phyloP scores from a whole-genome alignment of 2,888 invertebrate genomes.

The Ochlodes sylvanus region DNA sequence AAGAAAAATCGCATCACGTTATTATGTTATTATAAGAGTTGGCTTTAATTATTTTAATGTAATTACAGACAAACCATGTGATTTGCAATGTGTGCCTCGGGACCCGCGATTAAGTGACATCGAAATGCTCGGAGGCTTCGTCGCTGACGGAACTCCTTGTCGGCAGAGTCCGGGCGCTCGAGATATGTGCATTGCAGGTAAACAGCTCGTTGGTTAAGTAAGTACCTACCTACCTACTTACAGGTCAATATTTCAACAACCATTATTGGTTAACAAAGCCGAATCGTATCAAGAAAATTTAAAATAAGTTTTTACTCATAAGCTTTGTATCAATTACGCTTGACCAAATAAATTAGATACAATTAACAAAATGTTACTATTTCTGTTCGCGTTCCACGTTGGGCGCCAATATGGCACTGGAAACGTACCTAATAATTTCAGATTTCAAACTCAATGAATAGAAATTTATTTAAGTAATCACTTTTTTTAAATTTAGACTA shows the following conservation, averaged over 20 bases:
- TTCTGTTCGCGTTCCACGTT: not conserved
- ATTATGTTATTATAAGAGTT: too few species aligned
- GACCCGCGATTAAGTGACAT: constrained; percentile 85
- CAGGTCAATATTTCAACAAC: too few species aligned
- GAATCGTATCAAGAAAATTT: too few species aligned
- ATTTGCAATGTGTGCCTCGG: constrained; percentile 92
- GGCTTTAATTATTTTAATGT: constrained; percentile 5
- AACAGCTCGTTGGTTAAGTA: constrained; percentile 47
- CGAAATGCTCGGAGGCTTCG: constrained; percentile 90
- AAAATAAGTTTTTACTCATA: too few species aligned
- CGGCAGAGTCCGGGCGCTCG: constrained; percentile 88
- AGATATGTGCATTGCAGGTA: constrained; percentile 91
- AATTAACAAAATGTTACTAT: not conserved
- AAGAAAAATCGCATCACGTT: too few species aligned
- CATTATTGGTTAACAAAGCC: too few species aligned
- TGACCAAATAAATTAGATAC: not conserved
- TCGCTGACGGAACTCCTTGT: constrained; percentile 94
- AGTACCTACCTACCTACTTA: too few species aligned
- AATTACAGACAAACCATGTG: constrained; percentile 89
- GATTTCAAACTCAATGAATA: too few species aligned
- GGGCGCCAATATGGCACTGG: not conserved
- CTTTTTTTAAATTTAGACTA: too few species aligned
- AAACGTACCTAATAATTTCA: too few species aligned
- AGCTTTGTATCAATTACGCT: too few species aligned
- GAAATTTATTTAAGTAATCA: too few species aligned